Base-by-base conservation (phyloP, 2,113 vertebrate species). In the Mola mola region DNA sequence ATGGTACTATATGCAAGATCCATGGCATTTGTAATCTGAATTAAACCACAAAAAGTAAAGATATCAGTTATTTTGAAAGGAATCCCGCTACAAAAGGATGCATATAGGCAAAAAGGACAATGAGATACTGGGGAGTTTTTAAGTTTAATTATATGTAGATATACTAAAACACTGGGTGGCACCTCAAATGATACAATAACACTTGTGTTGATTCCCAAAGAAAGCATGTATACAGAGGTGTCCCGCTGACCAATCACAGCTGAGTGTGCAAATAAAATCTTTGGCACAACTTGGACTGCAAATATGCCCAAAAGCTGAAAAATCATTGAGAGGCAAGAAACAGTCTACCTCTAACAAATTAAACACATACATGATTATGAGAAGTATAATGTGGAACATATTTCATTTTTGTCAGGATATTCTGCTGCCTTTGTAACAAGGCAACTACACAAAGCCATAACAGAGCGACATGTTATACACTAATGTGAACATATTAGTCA, bases 251-350 rank as follows among this genome's bases (percentile, higher is more conserved):
- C 56, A 59, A 51, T 63, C 61, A 47, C 41, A 61, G 38, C 15
- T 40, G 5, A 55, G 53, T 48, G 42, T 71, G 34, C 62, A 59
- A 80, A 66, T 29, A 6, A 53, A 15, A 58, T 24, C 8, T 13
- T 43, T 16, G 3, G 42, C 10, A 33, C 5, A 22, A 51, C 48
- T 11, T 6, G 21, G 25, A 50, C 15, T 15, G 31, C 25, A 57
- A 43, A 40, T 13, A 4, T 15, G 20, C 48, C 53, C 12, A 5
- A 43, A 61, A 48, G 49, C 64, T 51, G 46, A 36, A 34, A 16
- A 66, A 61, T 47, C 28, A 26, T 16, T 1, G 22, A 26, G 37
- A 59, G 1, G 6, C 44, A 4, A n/a, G 12, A 13, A 9, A 25
- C 19, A 40, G 16, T 7, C 36, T 16, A 4, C 6, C n/a, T 16